These are phyloP conservation scores for Caenorhabditis imperialis DNA, from an alignment of 2,888 invertebrate genomes.

Conservation along the genomic window DNA sequence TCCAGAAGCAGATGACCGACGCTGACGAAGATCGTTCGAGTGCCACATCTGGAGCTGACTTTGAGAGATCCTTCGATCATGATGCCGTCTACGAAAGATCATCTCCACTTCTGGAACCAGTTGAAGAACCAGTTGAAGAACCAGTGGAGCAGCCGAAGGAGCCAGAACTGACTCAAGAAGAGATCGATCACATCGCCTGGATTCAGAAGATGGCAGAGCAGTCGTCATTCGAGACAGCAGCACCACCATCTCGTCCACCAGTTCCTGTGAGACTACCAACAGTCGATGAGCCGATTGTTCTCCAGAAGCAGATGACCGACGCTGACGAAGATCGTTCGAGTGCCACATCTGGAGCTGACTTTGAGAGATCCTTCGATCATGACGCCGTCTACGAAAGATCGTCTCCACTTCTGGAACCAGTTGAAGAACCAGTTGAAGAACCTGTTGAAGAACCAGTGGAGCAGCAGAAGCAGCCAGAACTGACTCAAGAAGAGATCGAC, in stretches of 20 bases:
- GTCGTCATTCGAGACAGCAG: slow-evolving; percentile 20
- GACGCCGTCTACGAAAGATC: slow-evolving; percentile 1
- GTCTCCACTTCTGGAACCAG: not conserved
- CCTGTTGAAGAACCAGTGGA: not conserved
- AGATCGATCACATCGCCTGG: slow-evolving; percentile 43
- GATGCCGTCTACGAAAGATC: slow-evolving; percentile 8
- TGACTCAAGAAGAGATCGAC: slow-evolving; percentile 56
- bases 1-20: not conserved
- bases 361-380: slow-evolving; percentile 33
- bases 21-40: slow-evolving; percentile 10
- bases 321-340: slow-evolving; percentile 6
- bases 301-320: not conserved
- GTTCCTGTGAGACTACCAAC: slow-evolving; percentile 2
- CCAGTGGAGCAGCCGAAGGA: slow-evolving; percentile 3
- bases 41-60: slow-evolving; percentile 33
- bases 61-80: slow-evolving; percentile 10
- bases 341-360: slow-evolving; percentile 48
- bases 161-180: slow-evolving; percentile 29
- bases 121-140: no score
- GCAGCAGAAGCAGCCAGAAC: not conserved
- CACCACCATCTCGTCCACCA: not conserved
- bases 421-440: not conserved
- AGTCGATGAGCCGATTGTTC: slow-evolving; percentile 1
- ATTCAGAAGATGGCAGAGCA: slow-evolving; percentile 36
- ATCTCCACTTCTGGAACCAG: slow-evolving; percentile 16